phyloP scores from a whole-genome alignment of 2,888 invertebrate species.

The Lutraria lutraria region DNA sequence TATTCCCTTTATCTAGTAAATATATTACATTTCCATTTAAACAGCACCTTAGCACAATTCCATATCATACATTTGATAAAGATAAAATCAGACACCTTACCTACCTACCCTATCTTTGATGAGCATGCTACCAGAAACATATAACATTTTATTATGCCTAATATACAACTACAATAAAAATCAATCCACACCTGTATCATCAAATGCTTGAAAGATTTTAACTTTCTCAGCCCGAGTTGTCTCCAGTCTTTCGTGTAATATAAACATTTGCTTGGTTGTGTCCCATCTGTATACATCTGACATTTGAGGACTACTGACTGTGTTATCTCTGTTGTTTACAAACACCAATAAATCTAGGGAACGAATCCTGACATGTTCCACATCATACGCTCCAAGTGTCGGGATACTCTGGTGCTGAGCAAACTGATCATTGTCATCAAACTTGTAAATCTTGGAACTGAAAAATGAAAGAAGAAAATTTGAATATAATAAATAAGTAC shows the following conservation, averaged over 20 bases:
- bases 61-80: too few relatives aligned
- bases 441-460: conserved; percentile 84
- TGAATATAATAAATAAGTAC: too few relatives aligned
- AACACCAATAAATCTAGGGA: conserved; percentile 78
- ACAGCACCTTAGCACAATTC: too few relatives aligned
- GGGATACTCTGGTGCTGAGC: conserved; percentile 82
- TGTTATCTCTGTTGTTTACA: conserved; percentile 82
- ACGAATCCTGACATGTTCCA: conserved; percentile 73
- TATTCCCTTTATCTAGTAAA: too few relatives aligned
- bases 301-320: conserved; percentile 76
- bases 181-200: conserved; percentile 72
- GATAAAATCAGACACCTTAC: too few relatives aligned
- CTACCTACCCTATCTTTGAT: too few relatives aligned
- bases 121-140: too few relatives aligned
- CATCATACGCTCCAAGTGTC: conserved; percentile 80
- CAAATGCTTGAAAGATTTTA: conserved; percentile 69
- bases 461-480: conserved; percentile 30
- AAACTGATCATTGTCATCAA: conserved; percentile 77
- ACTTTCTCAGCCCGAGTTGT: conserved; percentile 76
- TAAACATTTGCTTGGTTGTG: conserved; percentile 73
- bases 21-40: too few relatives aligned
- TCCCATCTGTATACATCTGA: conserved; percentile 82
- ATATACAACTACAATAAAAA: neutral
- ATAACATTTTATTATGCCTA: too few relatives aligned
- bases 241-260: conserved; percentile 78